A percentile compares a stretch with the other conserved stretches of the same genome.
These are phyloP conservation scores for Prosapia bicincta DNA, from an alignment of 2,888 invertebrate species.

Conservation along the genomic window DNA sequence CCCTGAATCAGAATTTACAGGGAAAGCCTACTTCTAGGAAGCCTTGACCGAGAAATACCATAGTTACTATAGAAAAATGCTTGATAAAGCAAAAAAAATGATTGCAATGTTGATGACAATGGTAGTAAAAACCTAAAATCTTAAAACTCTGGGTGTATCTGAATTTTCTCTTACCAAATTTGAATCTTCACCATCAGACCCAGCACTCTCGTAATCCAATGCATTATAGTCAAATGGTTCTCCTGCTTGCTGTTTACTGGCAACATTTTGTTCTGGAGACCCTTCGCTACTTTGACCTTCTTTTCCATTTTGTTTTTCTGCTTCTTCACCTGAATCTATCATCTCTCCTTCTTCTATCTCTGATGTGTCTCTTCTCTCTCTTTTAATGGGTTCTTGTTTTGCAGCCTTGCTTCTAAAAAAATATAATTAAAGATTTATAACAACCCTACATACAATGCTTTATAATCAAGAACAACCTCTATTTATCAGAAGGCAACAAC, in stretches of 20 bases:
- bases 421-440: too few species aligned
- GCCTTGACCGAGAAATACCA: too few species aligned
- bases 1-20: too few species aligned
- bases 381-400: slow-evolving; percentile 8
- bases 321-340: slow-evolving; percentile 33
- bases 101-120: too few species aligned
- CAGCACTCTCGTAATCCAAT: slow-evolving; percentile 37
- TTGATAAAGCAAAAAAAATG: too few species aligned
- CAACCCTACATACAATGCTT: too few species aligned
- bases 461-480: background rate
- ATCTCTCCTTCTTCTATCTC: slow-evolving; percentile 52
- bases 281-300: slow-evolving; percentile 13
- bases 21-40: too few species aligned
- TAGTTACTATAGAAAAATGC: too few species aligned
- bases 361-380: slow-evolving; percentile 11
- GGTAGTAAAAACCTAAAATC: too few species aligned
- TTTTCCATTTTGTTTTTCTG: slow-evolving; percentile 23
- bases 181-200: slow-evolving; percentile 49
- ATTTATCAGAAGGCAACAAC: too few species aligned
- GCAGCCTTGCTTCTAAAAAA: slow-evolving; percentile 4
- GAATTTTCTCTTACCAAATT: background rate
- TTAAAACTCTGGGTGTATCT: background rate
- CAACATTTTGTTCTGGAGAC: background rate
- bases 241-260: background rate
- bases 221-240: slow-evolving; percentile 26